Evolutionary conservation across 2,888 invertebrate genomes (phyloP), one percentile per base, ranked within the genome.

Genomic region (Scrobipalpa atriplicella): DNA sequence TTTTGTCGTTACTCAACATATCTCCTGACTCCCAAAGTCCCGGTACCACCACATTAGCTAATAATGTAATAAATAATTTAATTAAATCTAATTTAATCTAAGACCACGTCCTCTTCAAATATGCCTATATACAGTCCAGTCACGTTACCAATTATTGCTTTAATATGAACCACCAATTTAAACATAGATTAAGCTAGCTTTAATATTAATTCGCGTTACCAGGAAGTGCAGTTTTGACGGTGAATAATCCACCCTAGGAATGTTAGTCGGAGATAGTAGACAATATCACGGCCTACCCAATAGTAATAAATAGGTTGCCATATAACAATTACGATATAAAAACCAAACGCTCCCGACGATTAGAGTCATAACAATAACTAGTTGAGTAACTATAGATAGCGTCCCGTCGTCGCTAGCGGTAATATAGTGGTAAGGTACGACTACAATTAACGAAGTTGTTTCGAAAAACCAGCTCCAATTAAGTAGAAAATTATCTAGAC

Each of bases 281-380:
- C 83, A 86, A 85, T 86, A 86, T 81, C 75, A 82, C 80, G 89
- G 90, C 89, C 89, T 89, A 89, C 76, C 69, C 64, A 19, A 73
- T 73, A 71, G 61, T 64, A 47, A 47, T 16, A 47, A 62, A 70
- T 74, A 71, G 68, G 66, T 72, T 70, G 73, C 66, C 67, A 71
- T 71, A 68, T 72, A 72, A 58, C 36, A 58, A 16, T 58, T 36
- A 38, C 16, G 36, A 16, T 58, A 38, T 52, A 19, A 13, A 16
- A 47, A 19, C 67, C 67, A 74, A 70, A 75, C 70, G 69, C 68
- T 67, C 69, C 69, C 62, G 64, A 65, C 69, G 67, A 70, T 71
- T 64, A 71, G 67, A 63, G 68, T 71, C 75, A 71, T 72, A 75
- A 82, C 78, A 82, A 82, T 85, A 80, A 83, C 73, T 85, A 82